Evolutionary conservation across 2,888 invertebrate species (phyloP), one percentile per base, ranked within the genome.

Genomic region (Philhelius pedissequus): DNA sequence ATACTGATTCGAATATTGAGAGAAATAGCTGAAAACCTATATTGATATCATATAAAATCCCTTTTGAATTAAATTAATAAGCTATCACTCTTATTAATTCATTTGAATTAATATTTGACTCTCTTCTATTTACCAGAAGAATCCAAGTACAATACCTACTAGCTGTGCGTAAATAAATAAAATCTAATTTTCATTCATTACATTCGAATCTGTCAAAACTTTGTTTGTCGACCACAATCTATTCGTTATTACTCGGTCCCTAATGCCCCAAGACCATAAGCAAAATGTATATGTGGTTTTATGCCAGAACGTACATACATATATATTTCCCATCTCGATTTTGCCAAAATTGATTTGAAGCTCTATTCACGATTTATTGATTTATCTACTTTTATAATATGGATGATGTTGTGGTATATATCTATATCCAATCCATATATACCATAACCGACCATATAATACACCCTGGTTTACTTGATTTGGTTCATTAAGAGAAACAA

Each of bases 291-390:
- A 45, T 54, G 64, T n/a, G 64, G 20, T 15, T 45, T 25, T 40
- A 35, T 25, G 52, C 43, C 43, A 32, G 13, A 27, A 25, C 5
- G n/a, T n/a, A n/a, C n/a, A n/a, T n/a, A 30, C 32, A 64, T 64
- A 6, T 22, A 32, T 64, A n/a, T 45, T 54, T 52, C 32, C 6
- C n/a, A 3, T 3, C 6, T 32, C 11, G 25, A 43, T 74, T 64
- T 74, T 54, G 48, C 1, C 15, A 32, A 74, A 74, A 74, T 66
- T 74, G 74, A 74, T 66, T 74, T 74, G 64, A 56, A 43, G 73
- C 43, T 43, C 74, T 66, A 74, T 74, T 74, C 74, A 74, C 43
- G 74, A 64, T 74, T 74, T 74, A 74, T 74, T 74, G 74, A 74
- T 74, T 74, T 64, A 74, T 74, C 43, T 43, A 18, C 54, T 54